These are phyloP conservation scores for Limosa lapponica DNA, from an alignment of 2,797 vertebrate species.

Conservation along the genomic window DNA sequence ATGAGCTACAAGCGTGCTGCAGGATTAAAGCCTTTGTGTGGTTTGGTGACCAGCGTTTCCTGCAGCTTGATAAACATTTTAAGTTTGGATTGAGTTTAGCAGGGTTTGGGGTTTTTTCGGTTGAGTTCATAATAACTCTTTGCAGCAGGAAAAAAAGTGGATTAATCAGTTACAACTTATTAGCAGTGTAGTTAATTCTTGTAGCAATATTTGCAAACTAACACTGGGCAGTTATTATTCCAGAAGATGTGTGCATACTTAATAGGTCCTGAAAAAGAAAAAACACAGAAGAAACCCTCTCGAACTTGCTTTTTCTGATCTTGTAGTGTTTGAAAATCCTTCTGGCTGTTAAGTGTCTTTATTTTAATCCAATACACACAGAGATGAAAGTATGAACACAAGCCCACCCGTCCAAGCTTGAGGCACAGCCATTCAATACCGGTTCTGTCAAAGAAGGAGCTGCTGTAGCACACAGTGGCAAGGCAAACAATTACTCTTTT, in stretches of 20 bases:
- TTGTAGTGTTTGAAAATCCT: neutral
- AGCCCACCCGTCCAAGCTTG: neutral
- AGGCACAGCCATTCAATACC: neutral
- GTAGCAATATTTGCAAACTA: neutral
- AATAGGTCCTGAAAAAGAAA: neutral
- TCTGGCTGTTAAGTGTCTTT: neutral
- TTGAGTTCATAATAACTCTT: neutral
- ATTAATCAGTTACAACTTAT: neutral
- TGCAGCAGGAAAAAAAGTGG: neutral
- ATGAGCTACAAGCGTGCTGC: neutral
- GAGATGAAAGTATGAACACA: neutral
- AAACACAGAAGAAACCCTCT: neutral
- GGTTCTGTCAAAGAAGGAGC: neutral
- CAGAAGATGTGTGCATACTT: neutral
- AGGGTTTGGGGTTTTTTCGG: rapidly evolving
- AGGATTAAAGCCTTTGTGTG: neutral
- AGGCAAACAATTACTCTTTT: neutral
- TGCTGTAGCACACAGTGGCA: neutral
- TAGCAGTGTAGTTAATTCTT: neutral
- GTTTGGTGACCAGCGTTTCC: neutral
- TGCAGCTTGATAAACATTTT: neutral
- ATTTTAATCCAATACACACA: neutral
- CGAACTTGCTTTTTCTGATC: neutral
- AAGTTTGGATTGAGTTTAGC: neutral
- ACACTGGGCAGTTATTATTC: neutral